Base-by-base conservation (phyloP, 1,140 invertebrate species). In the Pomacea maculata region DNA sequence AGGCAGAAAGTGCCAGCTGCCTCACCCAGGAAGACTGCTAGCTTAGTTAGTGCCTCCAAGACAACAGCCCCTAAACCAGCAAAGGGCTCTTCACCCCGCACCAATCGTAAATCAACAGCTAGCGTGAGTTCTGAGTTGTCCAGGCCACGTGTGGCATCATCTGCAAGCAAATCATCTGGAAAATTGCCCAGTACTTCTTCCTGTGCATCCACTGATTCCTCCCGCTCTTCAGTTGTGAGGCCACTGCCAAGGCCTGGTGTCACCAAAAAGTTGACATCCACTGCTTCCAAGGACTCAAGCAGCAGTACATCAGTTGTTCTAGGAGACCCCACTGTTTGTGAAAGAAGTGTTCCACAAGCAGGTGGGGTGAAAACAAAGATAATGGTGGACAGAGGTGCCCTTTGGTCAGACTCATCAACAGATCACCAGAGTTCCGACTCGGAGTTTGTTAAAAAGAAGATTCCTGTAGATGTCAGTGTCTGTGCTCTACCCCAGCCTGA, bases 391-490 rank as follows among this genome's bases (percentile, higher is more conserved):
- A 82, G 76, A 70, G 77, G 61, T n/a, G 80, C 55, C 54, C 75
- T 85, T 7, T 68, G 55, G 55, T 81, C 82, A 29, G 79, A 82
- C 55, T 82, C 82, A 11, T 83, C 83, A 17, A 79, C 83, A 21
- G 83, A 84, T 45, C 67, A 74, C 15, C 73, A 76, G 29, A 77
- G 75, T 3, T 84, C 83, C 5, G 83, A 84, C 63, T 70, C 64
- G 8, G 80, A 80, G 34, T n/a, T 68, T 11, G 70, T 29, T 8
- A 73, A n/a, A 15, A 82, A 80, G 71, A 88, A 86, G 75, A 87
- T 88, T 79, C 84, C 83, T 52, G 76, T 87, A 11, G 87, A 88
- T 65, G 68, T 68, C 17, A 85, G 82, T 81, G 54, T 86, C 8
- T 84, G 82, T 81, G 54, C 85, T 10, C 63, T 75, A 11, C 64